Evolutionary conservation across 2,113 vertebrate species (phyloP).

Genomic region (Meriones unguiculatus): DNA sequence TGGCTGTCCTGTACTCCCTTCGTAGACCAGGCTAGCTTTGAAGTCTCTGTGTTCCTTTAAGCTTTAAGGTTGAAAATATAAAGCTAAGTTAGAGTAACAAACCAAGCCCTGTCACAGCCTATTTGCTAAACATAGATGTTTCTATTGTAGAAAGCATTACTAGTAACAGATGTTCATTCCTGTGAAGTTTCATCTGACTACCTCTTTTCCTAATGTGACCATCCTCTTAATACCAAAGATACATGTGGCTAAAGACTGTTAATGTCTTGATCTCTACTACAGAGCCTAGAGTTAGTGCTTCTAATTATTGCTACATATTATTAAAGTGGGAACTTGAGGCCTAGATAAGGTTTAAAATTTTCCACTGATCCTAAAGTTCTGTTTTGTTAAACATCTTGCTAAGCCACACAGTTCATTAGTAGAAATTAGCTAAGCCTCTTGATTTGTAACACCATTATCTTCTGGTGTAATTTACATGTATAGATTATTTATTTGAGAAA

Average conservation of each 20-base stretch:
- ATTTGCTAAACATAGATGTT: not conserved
- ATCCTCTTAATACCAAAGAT: not conserved
- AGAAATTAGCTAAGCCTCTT: not conserved
- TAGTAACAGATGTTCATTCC: not conserved
- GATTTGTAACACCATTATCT: not conserved
- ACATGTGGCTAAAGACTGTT: not conserved
- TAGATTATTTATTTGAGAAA: not conserved
- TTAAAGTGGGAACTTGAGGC: not conserved
- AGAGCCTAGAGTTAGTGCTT: not conserved
- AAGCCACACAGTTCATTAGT: not conserved
- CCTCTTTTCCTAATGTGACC: not conserved
- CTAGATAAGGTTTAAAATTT: not conserved
- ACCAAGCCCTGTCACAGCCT: not conserved
- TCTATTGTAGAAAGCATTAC: not conserved
- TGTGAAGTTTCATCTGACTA: not conserved
- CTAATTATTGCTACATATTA: constrained; percentile 10
- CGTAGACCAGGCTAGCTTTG: too few species aligned
- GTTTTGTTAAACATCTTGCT: constrained; percentile 8
- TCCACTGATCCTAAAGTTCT: not conserved
- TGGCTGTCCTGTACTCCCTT: too few species aligned
- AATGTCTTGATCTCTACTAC: not conserved
- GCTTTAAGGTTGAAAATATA: not conserved
- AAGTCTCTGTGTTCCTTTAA: not conserved
- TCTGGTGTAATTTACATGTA: not conserved
- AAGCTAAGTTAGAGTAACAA: constrained; percentile 12